Conservation (phyloP, 2,888 invertebrate genomes). For the Taenaris catops region DNA sequence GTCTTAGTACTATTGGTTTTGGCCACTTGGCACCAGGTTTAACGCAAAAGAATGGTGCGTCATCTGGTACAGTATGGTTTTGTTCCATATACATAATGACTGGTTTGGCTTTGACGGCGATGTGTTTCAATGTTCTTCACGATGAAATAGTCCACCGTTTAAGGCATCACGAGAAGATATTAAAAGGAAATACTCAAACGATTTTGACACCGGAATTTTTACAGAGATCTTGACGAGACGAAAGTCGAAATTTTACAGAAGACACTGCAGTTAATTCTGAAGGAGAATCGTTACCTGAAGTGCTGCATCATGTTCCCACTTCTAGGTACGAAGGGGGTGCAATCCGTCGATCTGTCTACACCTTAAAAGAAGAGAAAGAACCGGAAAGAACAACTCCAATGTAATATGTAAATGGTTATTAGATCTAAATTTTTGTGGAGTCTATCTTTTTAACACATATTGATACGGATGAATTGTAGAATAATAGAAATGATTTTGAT, state of each 20-base stretch:
- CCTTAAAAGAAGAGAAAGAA: conserved; percentile 57
- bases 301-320: conserved; percentile 63
- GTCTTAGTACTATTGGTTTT: conserved; percentile 94
- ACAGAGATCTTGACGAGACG: conserved; percentile 73
- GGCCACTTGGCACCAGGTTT: conserved; percentile 91
- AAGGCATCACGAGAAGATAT: conserved; percentile 78
- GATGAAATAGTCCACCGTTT: conserved; percentile 92
- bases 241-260: conserved; percentile 59
- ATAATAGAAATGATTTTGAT: conserved; percentile 26
- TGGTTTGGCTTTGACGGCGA: conserved; percentile 92
- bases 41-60: conserved; percentile 67
- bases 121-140: conserved; percentile 87
- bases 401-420: conserved; percentile 13
- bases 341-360: conserved; percentile 59
- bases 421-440: conserved; percentile 5
- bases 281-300: conserved; percentile 67
- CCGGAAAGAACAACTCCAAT: conserved; percentile 37
- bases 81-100: conserved; percentile 94
- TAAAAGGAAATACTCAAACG: conserved; percentile 59
- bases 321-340: conserved; percentile 56
- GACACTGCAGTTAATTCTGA: conserved; percentile 64
- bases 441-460: conserved; percentile 8
- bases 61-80: conserved; percentile 89
- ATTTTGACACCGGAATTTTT: conserved; percentile 63
- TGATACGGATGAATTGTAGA: conserved; percentile 21